phyloP scores from a whole-genome alignment of 2,888 invertebrate species.

The Tridacna crocea region DNA sequence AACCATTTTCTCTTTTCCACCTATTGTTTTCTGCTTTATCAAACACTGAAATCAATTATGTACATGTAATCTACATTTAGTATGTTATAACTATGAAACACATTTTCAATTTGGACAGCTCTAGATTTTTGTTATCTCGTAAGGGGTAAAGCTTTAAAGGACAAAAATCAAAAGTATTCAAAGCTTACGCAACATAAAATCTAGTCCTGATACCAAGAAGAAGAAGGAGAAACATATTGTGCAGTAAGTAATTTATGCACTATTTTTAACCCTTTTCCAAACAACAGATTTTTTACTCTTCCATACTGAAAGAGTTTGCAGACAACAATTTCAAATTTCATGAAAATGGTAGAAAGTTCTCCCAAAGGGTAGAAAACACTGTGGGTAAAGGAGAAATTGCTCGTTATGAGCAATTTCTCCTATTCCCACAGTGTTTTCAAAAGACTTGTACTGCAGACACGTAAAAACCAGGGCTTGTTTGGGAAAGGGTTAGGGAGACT shows the following conservation, averaged over 20 bases:
- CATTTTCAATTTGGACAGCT: neutral
- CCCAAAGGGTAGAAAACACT: neutral
- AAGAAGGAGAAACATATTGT: too few species aligned
- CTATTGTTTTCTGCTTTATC: too few species aligned
- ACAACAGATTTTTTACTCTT: neutral
- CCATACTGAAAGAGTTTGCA: neutral
- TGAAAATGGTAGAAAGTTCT: neutral
- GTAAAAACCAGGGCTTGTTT: too few species aligned
- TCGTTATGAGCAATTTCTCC: neutral
- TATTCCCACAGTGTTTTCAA: neutral
- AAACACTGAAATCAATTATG: too few species aligned
- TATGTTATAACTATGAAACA: neutral
- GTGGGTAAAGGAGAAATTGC: slow-evolving; percentile 7
- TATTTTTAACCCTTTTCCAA: neutral
- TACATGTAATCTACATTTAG: too few species aligned
- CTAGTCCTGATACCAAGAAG: too few species aligned
- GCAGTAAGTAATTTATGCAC: too few species aligned
- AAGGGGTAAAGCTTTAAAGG: neutral
- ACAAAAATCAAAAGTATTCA: too few species aligned
- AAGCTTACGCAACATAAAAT: too few species aligned
- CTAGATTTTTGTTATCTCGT: neutral
- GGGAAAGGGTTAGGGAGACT: too few species aligned
- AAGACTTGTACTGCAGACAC: too few species aligned
- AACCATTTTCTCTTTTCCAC: too few species aligned
- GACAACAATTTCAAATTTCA: neutral